A percentile compares a stretch with the other conserved stretches of the same genome.
Evolutionary conservation across 2,113 vertebrate genomes (phyloP).

Genomic region (Melanerpes formicivorus): DNA sequence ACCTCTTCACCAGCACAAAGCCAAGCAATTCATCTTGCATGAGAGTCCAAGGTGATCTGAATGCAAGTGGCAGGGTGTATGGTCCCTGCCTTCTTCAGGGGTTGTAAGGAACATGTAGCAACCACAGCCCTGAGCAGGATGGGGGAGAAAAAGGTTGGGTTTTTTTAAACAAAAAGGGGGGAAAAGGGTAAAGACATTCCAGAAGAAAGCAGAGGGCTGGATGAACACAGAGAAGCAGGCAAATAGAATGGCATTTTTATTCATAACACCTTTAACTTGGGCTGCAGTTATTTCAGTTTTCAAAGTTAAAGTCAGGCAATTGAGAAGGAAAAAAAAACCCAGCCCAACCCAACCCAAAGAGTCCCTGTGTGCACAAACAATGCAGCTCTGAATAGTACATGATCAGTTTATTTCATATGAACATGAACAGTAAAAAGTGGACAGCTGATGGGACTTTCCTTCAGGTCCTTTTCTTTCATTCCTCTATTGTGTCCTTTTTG

Average conservation of each 20-base stretch:
- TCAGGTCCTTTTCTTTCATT: constrained; percentile 71
- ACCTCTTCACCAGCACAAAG: neutral
- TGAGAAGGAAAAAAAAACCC: neutral
- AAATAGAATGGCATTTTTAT: constrained; percentile 48
- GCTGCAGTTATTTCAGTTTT: constrained; percentile 48
- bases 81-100: neutral
- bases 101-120: neutral
- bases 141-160: too few relatives aligned
- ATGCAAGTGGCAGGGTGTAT: neutral
- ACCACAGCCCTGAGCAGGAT: neutral
- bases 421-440: constrained; percentile 63
- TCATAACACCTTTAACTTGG: constrained; percentile 54
- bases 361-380: constrained; percentile 66
- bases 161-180: neutral
- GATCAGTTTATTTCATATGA: constrained; percentile 65
- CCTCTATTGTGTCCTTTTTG: constrained; percentile 90
- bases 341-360: neutral
- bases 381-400: constrained; percentile 62
- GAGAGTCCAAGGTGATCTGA: neutral
- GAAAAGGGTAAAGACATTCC: neutral
- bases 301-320: constrained; percentile 51
- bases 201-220: constrained; percentile 21
- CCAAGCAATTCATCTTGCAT: neutral
- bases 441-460: constrained; percentile 12
- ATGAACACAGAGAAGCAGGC: constrained; percentile 17